Conservation (phyloP, 2,888 invertebrate genomes). For the Heliconius aoede region DNA sequence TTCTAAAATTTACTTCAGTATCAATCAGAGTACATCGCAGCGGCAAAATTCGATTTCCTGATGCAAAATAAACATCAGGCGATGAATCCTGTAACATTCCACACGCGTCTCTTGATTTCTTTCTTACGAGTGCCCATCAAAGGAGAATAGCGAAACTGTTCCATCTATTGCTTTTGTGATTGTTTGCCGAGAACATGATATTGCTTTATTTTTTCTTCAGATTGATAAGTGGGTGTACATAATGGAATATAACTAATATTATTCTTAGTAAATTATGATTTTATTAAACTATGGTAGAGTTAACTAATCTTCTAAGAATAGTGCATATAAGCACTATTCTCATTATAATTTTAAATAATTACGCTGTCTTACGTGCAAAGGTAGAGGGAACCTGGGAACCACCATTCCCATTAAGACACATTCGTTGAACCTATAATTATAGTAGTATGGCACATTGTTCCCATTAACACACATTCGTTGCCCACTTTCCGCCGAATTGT, state of each 20-base stretch:
- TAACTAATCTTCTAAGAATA: too few relatives aligned
- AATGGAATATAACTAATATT: neutral
- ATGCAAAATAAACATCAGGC: conserved; percentile 43
- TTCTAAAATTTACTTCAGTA: conserved; percentile 5
- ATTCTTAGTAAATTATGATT: neutral
- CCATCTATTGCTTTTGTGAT: conserved; percentile 43
- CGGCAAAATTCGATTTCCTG: conserved; percentile 32
- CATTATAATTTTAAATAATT: too few relatives aligned
- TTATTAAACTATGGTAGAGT: too few relatives aligned
- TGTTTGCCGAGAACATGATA: conserved; percentile 37
- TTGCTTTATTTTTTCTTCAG: conserved; percentile 16
- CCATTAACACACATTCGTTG: too few relatives aligned
- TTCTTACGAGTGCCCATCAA: conserved; percentile 48
- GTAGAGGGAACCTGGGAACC: too few relatives aligned
- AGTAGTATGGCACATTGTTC: too few relatives aligned
- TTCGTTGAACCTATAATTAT: too few relatives aligned
- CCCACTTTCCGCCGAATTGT: too few relatives aligned
- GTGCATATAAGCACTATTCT: too few relatives aligned
- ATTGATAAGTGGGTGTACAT: neutral
- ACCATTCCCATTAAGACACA: too few relatives aligned
- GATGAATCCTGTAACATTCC: conserved; percentile 47
- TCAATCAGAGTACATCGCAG: conserved; percentile 35
- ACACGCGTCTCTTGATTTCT: conserved; percentile 47
- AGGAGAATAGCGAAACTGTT: conserved; percentile 43
- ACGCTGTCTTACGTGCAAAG: too few relatives aligned